Evolutionary conservation across 1,140 invertebrate species (phyloP), one percentile per base, ranked within the genome.

Genomic region (Apis laboriosa): DNA sequence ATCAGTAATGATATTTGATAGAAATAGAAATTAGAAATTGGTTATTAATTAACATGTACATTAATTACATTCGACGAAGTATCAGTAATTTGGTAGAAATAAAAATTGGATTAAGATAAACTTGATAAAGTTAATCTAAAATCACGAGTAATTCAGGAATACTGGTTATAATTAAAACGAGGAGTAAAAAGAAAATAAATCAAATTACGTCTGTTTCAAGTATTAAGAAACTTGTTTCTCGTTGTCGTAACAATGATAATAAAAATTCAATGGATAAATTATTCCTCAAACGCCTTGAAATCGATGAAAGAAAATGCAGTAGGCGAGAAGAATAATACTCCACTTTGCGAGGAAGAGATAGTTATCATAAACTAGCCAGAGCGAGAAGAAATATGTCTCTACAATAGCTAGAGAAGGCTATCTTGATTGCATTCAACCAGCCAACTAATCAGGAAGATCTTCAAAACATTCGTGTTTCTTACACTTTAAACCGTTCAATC

Each of bases 351-450:
- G 43, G 77, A 72, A 61, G n/a, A 43, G 64, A 78, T 64, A 24
- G 15, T 19, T 64, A 80, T 72, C 58, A 72, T 17, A 67, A 81
- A 81, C 43, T 75, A 63, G 79, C 66, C 8, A 61, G 15, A 53
- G 63, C 79, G 75, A 28, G 72, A 67, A 75, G 79, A 75, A 81
- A 67, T 81, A 67, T 56, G 55, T 75, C 63, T 43, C 24, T n/a
- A 28, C 55, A 68, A 64, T 58, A 60, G 64, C 63, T 56, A 24
- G 55, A 76, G 73, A 76, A 76, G 79, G 79, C 55, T 76, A 68
- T 81, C 79, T 81, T 51, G 72, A 75, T 81, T 81, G 64, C 43
- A 81, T 81, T 81, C 79, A 81, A 75, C 34, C 63, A 74, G 43
- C n/a, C 71, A 49, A 75, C 71, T 75, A 81, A 75, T 81, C 79